Percentiles rank a stretch among this genome's conserved stretches.
Evolutionary conservation across 2,888 invertebrate genomes (phyloP).

Genomic region (Eristalis arbustorum): DNA sequence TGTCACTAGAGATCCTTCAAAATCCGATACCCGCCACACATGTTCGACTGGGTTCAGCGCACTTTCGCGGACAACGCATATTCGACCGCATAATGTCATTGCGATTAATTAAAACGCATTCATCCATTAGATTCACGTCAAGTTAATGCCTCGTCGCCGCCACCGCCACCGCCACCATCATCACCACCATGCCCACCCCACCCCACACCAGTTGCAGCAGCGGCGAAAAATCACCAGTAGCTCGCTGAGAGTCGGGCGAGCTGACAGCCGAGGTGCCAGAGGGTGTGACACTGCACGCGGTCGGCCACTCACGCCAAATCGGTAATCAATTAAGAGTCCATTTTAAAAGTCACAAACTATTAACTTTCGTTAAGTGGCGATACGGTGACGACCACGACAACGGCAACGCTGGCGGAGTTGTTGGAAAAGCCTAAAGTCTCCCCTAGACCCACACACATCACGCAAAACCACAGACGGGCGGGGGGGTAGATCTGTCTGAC

Average conservation of each 20-base stretch:
- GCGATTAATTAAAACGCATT: constrained; percentile 69
- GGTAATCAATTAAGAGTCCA: constrained; percentile 69
- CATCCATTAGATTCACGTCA: constrained; percentile 66
- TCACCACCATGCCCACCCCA: constrained; percentile 15
- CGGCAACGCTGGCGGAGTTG: neutral
- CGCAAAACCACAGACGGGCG: constrained; percentile 5
- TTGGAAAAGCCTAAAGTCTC: neutral
- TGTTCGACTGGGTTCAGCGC: constrained; percentile 55
- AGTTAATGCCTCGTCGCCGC: constrained; percentile 5
- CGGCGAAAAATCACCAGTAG: constrained; percentile 1
- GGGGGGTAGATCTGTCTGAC: too few relatives aligned
- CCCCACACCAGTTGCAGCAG: constrained; percentile 38
- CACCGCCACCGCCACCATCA: constrained; percentile 11
- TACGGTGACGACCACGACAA: too few relatives aligned
- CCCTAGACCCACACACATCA: neutral
- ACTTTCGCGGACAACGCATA: constrained; percentile 71
- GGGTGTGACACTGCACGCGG: constrained; percentile 70
- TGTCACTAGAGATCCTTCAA: constrained; percentile 46
- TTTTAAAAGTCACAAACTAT: constrained; percentile 70
- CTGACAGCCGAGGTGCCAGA: constrained; percentile 56
- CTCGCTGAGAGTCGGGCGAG: constrained; percentile 5
- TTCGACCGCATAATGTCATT: constrained; percentile 70
- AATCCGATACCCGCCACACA: constrained; percentile 17
- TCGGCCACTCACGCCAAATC: constrained; percentile 66
- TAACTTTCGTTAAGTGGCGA: constrained; percentile 57